These are phyloP conservation scores for Thaumetopoea pityocampa DNA, from an alignment of 1,140 invertebrate species.

Conservation along the genomic window DNA sequence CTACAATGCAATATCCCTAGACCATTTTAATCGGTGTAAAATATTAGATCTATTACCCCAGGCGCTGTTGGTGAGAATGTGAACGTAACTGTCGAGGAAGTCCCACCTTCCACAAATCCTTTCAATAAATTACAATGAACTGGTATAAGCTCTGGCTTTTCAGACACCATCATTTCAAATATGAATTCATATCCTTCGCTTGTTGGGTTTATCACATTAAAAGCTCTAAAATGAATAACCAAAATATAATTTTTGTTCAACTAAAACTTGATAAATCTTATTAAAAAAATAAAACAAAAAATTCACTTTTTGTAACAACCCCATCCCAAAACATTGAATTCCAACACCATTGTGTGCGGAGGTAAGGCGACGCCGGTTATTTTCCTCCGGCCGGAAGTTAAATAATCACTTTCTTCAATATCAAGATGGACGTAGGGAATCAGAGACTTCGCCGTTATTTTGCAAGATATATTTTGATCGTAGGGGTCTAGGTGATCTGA, in stretches of 20 bases:
- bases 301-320: slow-evolving; percentile 68
- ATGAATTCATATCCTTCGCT: slow-evolving; percentile 57
- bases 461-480: slow-evolving; percentile 50
- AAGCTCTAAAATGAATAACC: slow-evolving; percentile 33
- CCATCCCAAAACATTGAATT: slow-evolving; percentile 73
- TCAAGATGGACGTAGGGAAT: slow-evolving; percentile 76
- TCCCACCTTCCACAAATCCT: slow-evolving; percentile 58
- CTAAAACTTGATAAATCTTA: neutral
- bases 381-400: slow-evolving; percentile 63
- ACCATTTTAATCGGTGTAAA: too few species aligned
- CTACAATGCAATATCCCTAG: too few species aligned
- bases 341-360: slow-evolving; percentile 61
- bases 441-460: slow-evolving; percentile 60
- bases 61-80: slow-evolving; percentile 59
- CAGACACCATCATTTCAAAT: slow-evolving; percentile 54
- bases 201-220: slow-evolving; percentile 62
- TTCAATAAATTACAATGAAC: slow-evolving; percentile 60
- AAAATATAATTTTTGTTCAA: slow-evolving; percentile 1
- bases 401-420: slow-evolving; percentile 73
- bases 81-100: slow-evolving; percentile 54
- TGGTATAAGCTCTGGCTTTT: slow-evolving; percentile 49
- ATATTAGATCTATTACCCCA: slow-evolving; percentile 34
- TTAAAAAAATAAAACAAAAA: neutral
- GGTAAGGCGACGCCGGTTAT: slow-evolving; percentile 43
- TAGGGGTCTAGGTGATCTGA: slow-evolving; percentile 64